phyloP scores from a whole-genome alignment of 2,888 invertebrate species.

The Byasa hedistus region DNA sequence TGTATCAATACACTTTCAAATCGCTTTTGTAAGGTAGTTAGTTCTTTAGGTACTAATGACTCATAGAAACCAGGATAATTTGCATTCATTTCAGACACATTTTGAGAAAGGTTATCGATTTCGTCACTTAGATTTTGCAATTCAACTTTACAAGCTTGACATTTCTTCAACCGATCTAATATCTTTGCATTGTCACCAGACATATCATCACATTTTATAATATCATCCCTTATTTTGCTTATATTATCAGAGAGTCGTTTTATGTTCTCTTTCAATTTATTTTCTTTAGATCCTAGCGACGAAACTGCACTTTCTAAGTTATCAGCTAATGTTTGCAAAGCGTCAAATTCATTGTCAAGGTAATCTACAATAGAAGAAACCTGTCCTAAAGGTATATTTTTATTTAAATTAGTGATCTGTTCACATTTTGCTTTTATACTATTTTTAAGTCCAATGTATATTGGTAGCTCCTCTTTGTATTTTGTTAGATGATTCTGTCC shows the following conservation, averaged over 20 bases:
- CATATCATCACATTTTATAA: slow-evolving; percentile 94
- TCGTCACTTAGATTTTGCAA: slow-evolving; percentile 84
- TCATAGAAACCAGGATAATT: slow-evolving; percentile 89
- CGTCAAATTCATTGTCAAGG: slow-evolving; percentile 87
- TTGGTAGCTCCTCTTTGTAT: slow-evolving; percentile 91
- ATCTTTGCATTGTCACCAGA: slow-evolving; percentile 93
- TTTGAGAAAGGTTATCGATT: slow-evolving; percentile 84
- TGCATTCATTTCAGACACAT: slow-evolving; percentile 85
- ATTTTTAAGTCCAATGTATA: slow-evolving; percentile 86
- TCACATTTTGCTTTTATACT: slow-evolving; percentile 89
- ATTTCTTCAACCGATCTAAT: slow-evolving; percentile 86
- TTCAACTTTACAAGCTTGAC: slow-evolving; percentile 85
- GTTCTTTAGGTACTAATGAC: slow-evolving; percentile 89
- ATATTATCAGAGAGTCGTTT: slow-evolving; percentile 86
- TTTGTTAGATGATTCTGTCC: slow-evolving; percentile 88
- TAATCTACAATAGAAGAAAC: slow-evolving; percentile 83
- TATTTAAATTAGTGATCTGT: slow-evolving; percentile 88
- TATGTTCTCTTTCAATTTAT: slow-evolving; percentile 84
- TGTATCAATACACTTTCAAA: slow-evolving; percentile 88
- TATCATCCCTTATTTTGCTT: slow-evolving; percentile 87
- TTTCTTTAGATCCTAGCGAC: slow-evolving; percentile 87
- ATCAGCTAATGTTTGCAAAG: slow-evolving; percentile 85
- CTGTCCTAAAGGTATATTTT: slow-evolving; percentile 84
- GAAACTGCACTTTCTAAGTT: slow-evolving; percentile 87
- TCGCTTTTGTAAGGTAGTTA: slow-evolving; percentile 90